A percentile compares a stretch with the other conserved stretches of the same genome.
Evolutionary conservation across 30 jellyfish, hydroid and myxozoan species (phyloP).

Genomic region (Pelagia noctiluca): DNA sequence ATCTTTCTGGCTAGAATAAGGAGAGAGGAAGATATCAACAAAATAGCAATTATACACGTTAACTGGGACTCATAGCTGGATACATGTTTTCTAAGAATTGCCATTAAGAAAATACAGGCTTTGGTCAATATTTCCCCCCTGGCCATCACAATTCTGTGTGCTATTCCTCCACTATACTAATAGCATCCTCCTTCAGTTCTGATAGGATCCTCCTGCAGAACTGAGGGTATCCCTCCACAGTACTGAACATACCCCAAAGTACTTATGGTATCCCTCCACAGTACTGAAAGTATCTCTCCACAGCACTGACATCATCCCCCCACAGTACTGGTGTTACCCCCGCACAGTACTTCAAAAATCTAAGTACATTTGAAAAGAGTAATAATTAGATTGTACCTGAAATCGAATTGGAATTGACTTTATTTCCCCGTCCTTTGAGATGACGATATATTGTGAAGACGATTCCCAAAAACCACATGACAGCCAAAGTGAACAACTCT

Average conservation of each 20-base stretch:
- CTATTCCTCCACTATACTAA: too few relatives aligned
- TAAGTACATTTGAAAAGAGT: neutral
- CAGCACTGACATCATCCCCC: neutral
- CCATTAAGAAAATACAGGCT: neutral
- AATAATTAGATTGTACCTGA: neutral
- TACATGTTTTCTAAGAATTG: neutral
- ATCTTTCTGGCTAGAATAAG: neutral
- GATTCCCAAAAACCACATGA: conserved; percentile 16
- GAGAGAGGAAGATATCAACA: neutral
- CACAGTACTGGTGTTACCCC: neutral
- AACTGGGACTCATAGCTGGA: conserved; percentile 13
- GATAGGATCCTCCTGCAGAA: neutral
- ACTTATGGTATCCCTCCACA: neutral
- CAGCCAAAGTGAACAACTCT: conserved; percentile 8
- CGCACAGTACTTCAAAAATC: neutral
- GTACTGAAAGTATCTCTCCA: neutral
- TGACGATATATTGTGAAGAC: neutral
- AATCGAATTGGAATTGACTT: neutral
- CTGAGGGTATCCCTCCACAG: neutral
- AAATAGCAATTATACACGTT: neutral
- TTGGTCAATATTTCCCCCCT: too few relatives aligned
- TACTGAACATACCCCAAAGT: neutral
- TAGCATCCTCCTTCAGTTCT: neutral
- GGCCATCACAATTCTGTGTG: too few relatives aligned
- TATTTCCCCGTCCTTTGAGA: neutral